Base-by-base conservation (phyloP, 1,140 invertebrate genomes). In the Saccostrea glomerata region DNA sequence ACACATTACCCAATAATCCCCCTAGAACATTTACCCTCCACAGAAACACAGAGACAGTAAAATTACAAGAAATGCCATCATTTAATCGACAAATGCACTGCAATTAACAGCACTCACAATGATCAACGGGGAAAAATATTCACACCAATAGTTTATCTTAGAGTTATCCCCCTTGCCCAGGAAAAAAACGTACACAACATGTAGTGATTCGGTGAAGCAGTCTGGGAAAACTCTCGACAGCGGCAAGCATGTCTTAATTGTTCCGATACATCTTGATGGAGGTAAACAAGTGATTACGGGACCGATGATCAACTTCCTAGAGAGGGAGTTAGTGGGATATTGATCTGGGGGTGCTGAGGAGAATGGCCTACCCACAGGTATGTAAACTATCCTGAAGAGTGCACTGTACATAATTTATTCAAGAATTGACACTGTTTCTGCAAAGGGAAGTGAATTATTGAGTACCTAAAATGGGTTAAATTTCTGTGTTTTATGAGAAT, bases 391-490 rank as follows among this genome's bases (percentile, higher is more conserved):
- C 70, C 13, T 25, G 2, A 20, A 6, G 23, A 30, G 25, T 36
- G 13, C 70, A 30, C 12, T 36, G 13, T 25, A 77, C 70, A 77
- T 77, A 77, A 77, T 77, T 77, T 77, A 77, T 77, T 77, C 70
- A 77, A 25, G 70, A 12, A 77, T 36, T 77, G 7, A 77, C 70
- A 77, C 70, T 17, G 70, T 77, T 36, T 77, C 70, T 77, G 25
- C 70, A 77, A 36, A 11, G 25, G 25, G 25, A 30, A 77, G 70
- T 77, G 25, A 77, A 77, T 77, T 77, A 77, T 77, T 77, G 70
- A 77, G 70, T 77, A 77, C 30, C 70, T 77, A 40, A 77, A 77
- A 77, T 30, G 70, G 70, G 70, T 77, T 77, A 77, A 77, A 77
- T 77, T 77, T 77, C 70, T 36, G 70, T n/a, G n/a, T 77, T 77